Evolutionary conservation across 2,797 vertebrate species (phyloP).

Genomic region (Cephalopachus bancanus): DNA sequence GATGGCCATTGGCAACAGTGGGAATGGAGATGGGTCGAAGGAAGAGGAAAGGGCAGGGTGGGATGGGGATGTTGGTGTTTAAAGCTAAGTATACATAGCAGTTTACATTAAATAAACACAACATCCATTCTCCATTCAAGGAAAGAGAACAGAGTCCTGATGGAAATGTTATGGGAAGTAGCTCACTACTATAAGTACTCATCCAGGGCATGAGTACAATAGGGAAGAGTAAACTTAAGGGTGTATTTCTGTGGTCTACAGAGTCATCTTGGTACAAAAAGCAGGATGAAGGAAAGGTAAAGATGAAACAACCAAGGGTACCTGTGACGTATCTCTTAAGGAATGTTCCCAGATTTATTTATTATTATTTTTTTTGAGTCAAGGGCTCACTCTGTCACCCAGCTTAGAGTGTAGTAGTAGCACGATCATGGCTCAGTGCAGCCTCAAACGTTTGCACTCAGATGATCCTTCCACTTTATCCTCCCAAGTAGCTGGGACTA

Average conservation of each 20-base stretch:
- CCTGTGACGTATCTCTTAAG: background rate
- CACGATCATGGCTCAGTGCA: too few relatives aligned
- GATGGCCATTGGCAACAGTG: background rate
- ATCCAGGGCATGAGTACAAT: background rate
- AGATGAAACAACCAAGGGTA: background rate
- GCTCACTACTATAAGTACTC: background rate
- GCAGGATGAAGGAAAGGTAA: background rate
- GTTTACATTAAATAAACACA: conserved; percentile 27
- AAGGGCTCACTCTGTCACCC: too few relatives aligned
- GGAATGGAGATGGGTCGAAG: too few relatives aligned
- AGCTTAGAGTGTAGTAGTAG: too few relatives aligned
- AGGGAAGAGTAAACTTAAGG: background rate
- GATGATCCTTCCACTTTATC: too few relatives aligned
- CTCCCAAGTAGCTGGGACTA: too few relatives aligned
- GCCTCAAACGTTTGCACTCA: too few relatives aligned
- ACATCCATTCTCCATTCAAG: background rate
- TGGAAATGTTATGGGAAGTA: background rate
- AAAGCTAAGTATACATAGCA: background rate
- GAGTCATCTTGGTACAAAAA: background rate
- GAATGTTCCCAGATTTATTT: background rate
- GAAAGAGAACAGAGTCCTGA: background rate
- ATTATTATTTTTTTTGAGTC: too few relatives aligned
- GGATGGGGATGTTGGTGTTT: background rate
- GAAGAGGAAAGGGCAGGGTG: background rate
- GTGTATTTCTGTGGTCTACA: background rate